These are phyloP conservation scores for Apis dorsata DNA, from an alignment of 1,140 invertebrate genomes.

Conservation along the genomic window DNA sequence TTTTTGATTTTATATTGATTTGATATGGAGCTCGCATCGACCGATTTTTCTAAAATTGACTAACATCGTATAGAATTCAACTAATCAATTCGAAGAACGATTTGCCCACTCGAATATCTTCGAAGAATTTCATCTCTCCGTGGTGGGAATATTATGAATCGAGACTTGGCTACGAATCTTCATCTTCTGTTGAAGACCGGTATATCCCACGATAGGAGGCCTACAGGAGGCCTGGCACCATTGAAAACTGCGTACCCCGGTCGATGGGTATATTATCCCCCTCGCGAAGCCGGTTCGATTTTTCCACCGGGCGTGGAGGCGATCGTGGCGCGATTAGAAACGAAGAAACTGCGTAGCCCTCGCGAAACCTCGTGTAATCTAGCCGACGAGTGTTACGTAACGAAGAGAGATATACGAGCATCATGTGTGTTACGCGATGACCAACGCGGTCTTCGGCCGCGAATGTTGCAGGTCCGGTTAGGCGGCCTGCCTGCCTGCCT, in stretches of 20 bases:
- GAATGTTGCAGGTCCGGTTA: constrained; percentile 47
- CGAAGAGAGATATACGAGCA: constrained; percentile 37
- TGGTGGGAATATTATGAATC: too few species aligned
- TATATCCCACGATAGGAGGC: neutral
- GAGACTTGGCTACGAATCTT: neutral
- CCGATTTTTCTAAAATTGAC: too few species aligned
- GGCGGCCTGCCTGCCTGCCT: constrained; percentile 7
- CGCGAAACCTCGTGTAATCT: constrained; percentile 37
- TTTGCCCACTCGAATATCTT: too few species aligned
- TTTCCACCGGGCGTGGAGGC: neutral
- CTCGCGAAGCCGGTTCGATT: neutral
- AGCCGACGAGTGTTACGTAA: constrained; percentile 35
- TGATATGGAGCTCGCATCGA: too few species aligned
- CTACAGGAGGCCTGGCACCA: neutral
- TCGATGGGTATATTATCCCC: neutral
- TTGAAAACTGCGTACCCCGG: neutral
- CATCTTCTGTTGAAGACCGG: neutral
- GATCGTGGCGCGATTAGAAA: constrained; percentile 33
- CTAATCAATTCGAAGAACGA: too few species aligned
- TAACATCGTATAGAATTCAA: too few species aligned
- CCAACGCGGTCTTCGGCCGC: constrained; percentile 35
- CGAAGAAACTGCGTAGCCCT: constrained; percentile 11
- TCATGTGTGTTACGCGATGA: constrained; percentile 44
- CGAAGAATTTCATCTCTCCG: too few species aligned
- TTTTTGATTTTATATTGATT: too few species aligned